Percentiles rank a stretch among this genome's conserved stretches.
These are phyloP conservation scores for Popillia japonica DNA, from an alignment of 1,140 invertebrate species.

Conservation along the genomic window DNA sequence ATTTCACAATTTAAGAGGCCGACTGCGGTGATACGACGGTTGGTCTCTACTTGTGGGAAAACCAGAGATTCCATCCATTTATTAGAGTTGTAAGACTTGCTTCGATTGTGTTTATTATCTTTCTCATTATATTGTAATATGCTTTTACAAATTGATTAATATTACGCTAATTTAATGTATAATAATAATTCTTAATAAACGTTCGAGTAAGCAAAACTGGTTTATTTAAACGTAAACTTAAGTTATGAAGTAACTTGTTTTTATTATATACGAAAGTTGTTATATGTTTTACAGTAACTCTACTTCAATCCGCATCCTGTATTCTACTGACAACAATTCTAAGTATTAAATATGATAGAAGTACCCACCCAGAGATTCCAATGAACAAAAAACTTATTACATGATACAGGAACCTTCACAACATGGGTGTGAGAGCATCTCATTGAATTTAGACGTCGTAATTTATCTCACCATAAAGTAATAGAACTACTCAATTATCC, in stretches of 20 bases:
- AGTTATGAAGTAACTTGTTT: neutral
- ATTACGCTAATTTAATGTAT: no score
- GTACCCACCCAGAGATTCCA: neutral
- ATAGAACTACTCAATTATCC: neutral
- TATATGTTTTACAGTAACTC: neutral
- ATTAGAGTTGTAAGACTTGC: no score
- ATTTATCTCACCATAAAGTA: slow-evolving; percentile 6
- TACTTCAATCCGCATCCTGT: neutral
- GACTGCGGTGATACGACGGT: no score
- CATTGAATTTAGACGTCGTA: neutral
- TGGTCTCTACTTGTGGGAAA: no score
- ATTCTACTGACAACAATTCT: neutral
- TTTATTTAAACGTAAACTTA: no score
- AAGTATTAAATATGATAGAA: slow-evolving; percentile 1
- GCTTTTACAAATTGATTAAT: no score
- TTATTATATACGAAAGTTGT: neutral
- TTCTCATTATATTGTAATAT: no score
- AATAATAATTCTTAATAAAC: no score
- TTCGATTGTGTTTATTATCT: no score
- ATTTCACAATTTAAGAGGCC: no score
- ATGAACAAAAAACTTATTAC: slow-evolving; percentile 13
- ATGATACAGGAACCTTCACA: neutral
- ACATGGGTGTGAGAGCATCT: neutral
- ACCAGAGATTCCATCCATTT: no score
- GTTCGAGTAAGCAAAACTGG: no score